Evolutionary conservation across 2,113 vertebrate species (phyloP).

Genomic region (Emydocephalus ijimae): DNA sequence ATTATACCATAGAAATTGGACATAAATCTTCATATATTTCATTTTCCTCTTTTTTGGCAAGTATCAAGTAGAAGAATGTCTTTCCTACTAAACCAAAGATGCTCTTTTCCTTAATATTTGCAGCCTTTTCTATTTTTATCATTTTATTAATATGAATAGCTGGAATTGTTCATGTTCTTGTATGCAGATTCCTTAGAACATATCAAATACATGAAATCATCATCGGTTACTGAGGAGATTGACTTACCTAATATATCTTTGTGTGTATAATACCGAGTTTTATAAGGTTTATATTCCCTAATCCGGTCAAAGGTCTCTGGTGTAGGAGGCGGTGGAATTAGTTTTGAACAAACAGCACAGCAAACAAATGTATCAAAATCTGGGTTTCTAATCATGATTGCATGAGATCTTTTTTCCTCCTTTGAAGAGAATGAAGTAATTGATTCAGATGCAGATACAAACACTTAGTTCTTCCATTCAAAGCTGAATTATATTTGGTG

Average conservation of each 20-base stretch:
- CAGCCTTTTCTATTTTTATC: neutral
- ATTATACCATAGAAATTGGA: too few species aligned
- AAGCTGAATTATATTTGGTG: neutral
- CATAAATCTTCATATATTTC: neutral
- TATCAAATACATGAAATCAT: neutral
- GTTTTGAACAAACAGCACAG: conserved; percentile 64
- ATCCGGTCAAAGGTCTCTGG: conserved; percentile 49
- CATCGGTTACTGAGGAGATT: neutral
- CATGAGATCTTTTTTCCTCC: conserved; percentile 14
- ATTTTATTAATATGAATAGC: neutral
- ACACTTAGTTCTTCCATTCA: conserved; percentile 14
- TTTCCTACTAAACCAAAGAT: neutral
- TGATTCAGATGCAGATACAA: conserved; percentile 1
- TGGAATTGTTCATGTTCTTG: neutral
- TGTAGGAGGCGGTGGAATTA: conserved; percentile 53
- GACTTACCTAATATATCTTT: conserved; percentile 61
- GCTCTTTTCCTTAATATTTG: neutral
- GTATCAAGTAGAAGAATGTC: neutral
- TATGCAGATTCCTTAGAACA: neutral
- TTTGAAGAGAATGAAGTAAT: conserved; percentile 18
- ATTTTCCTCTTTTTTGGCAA: neutral
- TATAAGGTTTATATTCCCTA: conserved; percentile 62
- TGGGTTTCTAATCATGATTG: conserved; percentile 57
- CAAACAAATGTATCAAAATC: conserved; percentile 61
- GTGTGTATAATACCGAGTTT: conserved; percentile 62